Base-by-base conservation (phyloP, 2,113 vertebrate genomes). In the Oceanites oceanicus region DNA sequence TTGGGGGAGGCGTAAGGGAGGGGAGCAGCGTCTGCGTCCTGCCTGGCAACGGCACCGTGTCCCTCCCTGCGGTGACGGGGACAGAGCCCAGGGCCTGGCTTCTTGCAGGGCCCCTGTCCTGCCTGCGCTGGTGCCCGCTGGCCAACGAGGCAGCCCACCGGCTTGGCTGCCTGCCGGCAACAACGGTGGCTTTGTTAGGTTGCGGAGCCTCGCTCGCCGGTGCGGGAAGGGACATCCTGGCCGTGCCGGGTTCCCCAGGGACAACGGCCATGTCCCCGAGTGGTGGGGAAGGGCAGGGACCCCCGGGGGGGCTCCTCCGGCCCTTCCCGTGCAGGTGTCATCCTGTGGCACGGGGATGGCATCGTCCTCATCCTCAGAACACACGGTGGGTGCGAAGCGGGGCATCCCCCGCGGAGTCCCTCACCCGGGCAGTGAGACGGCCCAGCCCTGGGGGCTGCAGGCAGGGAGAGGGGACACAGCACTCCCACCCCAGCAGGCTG, bases 181-280 rank as follows among this genome's bases (percentile, higher is more conserved):
- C 94, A 97, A 84, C 40, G 14, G 71, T n/a, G 65, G 95, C 95
- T 97, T 97, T 95, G 88, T 96, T 94, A 1, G 25, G 49, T 15
- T 4, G 15, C 9, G 1, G 49, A 59, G 62, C 52, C 70, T 74
- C 4, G 1, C 29, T 84, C 5, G 13, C 58, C 9, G 3, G 36
- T 86, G 62, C 1, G 6, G 83, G 91, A 80, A 82, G 42, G 79
- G 74, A 63, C n/a, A 42, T 67, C 91, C 40, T 1, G 7, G 44
- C 65, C 3, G 4, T n/a, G 68, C 65, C 1, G 17, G 47, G 50
- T 47, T 74, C 42, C 32, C 71, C 2, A 2, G 34, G 66, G 72
- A 50, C 14, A 67, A 32, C 0, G 6, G 62, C 42, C 2, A 1
- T 1, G 2, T 90, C 62, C 38, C 45, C 0, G 9, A 15, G 49